A percentile compares a stretch with the other conserved stretches of the same genome.
phyloP scores from a whole-genome alignment of 2,888 invertebrate species.

The Caenorhabditis becei region DNA sequence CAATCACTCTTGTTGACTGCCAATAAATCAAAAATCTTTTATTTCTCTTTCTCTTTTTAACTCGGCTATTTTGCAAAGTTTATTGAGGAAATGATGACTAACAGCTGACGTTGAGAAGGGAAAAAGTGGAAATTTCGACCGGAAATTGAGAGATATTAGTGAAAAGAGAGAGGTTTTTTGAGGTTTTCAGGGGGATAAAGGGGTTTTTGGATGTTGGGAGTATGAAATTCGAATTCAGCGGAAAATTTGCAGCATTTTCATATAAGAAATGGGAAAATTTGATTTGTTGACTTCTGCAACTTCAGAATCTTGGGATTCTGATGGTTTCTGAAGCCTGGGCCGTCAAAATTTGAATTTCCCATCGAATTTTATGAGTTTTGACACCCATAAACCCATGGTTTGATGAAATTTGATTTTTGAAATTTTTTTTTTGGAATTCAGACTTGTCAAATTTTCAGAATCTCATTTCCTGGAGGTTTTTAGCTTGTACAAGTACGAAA shows the following conservation, averaged over 20 bases:
- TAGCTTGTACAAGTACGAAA: too few species aligned
- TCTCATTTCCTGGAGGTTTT: too few species aligned
- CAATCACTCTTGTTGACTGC: constrained; percentile 21
- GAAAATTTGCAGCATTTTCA: neutral
- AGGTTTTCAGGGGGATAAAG: neutral
- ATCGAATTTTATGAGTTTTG: too few species aligned
- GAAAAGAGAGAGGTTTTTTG: neutral
- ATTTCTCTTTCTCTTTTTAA: neutral
- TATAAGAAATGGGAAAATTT: neutral
- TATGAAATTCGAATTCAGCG: neutral
- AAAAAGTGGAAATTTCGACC: neutral
- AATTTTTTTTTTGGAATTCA: too few species aligned
- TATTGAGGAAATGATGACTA: constrained; percentile 22
- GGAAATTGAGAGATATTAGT: neutral
- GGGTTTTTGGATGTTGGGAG: neutral
- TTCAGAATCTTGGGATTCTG: too few species aligned
- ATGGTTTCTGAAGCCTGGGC: too few species aligned
- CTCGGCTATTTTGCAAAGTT: constrained; percentile 14
- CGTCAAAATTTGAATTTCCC: too few species aligned
- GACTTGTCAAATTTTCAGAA: too few species aligned
- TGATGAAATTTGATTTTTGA: too few species aligned
- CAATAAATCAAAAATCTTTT: constrained; percentile 20
- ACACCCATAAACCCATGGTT: too few species aligned
- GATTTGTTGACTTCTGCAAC: too few species aligned
- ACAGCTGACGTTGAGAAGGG: constrained; percentile 5